phyloP scores from a whole-genome alignment of 2,797 vertebrate species.

The Acanthornis magna region DNA sequence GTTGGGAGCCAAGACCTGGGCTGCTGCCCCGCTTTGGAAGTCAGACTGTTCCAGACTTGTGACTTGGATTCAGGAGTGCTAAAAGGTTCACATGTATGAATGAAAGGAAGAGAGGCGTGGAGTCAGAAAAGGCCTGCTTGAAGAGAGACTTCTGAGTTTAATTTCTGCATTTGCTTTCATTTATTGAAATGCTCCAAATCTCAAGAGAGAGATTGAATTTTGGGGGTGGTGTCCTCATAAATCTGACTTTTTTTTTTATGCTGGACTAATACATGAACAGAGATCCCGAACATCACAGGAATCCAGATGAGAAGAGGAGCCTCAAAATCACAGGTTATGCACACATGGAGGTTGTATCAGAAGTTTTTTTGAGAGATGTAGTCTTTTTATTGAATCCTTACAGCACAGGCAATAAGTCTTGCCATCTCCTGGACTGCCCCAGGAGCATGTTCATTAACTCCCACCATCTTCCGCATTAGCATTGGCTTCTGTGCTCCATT shows the following conservation, averaged over 20 bases:
- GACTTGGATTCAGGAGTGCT: neutral
- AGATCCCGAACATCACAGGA: neutral
- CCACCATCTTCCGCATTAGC: conserved; percentile 51
- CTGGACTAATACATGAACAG: neutral
- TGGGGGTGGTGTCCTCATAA: neutral
- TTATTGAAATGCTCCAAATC: neutral
- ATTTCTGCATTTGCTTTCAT: neutral
- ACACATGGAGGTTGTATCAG: neutral
- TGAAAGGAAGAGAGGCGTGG: neutral
- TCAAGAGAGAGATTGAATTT: neutral
- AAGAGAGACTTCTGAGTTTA: neutral
- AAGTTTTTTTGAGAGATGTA: neutral
- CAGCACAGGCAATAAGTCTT: neutral
- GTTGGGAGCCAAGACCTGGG: neutral
- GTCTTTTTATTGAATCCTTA: neutral
- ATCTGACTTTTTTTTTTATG: neutral
- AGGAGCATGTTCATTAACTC: conserved; percentile 5
- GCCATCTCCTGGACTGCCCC: neutral
- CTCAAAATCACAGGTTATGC: neutral
- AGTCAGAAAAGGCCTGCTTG: neutral
- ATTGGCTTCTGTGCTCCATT: conserved; percentile 36
- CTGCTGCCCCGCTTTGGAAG: neutral
- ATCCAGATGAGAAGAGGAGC: neutral
- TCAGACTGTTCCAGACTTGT: neutral
- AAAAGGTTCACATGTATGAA: neutral